phyloP scores from a whole-genome alignment of 2,113 vertebrate species.

The Boulengeromyrus knoepffleri region DNA sequence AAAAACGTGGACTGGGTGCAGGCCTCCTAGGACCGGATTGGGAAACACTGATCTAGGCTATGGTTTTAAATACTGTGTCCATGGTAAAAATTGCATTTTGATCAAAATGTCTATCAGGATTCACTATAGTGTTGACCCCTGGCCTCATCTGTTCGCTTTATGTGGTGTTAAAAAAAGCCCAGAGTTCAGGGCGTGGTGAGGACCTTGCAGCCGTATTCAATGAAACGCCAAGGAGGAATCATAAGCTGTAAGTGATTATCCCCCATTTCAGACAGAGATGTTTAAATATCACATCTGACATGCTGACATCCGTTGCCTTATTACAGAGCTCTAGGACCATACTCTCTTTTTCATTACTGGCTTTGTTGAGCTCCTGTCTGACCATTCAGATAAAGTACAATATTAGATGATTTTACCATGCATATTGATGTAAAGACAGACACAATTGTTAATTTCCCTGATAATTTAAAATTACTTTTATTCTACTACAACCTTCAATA shows the following conservation, averaged over 20 bases:
- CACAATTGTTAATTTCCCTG: background rate
- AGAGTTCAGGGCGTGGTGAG: background rate
- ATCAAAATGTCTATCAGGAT: background rate
- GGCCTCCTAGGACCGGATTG: background rate
- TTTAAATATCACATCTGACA: background rate
- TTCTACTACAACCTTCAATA: background rate
- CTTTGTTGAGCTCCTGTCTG: background rate
- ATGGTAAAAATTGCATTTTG: background rate
- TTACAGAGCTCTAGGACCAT: background rate
- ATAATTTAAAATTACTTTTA: background rate
- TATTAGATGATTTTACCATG: background rate
- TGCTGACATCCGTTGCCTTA: background rate
- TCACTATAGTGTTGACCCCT: background rate
- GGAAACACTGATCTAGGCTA: background rate
- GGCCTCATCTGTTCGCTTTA: background rate
- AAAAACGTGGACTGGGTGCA: background rate
- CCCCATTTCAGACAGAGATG: background rate
- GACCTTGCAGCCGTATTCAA: background rate
- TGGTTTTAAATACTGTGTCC: background rate
- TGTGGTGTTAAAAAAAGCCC: background rate
- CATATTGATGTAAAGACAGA: background rate
- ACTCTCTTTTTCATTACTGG: background rate
- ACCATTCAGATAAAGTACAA: background rate
- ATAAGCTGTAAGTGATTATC: background rate
- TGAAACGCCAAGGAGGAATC: background rate